Conservation (phyloP, 2,113 vertebrate genomes). For the Neodon shergylaensis region DNA sequence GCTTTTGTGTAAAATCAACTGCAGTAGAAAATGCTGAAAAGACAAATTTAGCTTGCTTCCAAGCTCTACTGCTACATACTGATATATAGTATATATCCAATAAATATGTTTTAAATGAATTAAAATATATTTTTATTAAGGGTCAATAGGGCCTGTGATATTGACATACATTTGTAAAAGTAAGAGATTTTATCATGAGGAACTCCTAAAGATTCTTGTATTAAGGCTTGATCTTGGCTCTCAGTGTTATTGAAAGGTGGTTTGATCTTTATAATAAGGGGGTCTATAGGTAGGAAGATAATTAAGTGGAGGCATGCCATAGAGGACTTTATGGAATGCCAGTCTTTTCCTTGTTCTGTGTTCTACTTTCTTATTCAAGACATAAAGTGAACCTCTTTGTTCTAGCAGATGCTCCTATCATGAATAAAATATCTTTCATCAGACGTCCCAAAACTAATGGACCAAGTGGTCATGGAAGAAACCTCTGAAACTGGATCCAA, state of each 20-base stretch:
- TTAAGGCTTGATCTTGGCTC: neutral
- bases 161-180: neutral
- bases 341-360: neutral
- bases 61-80: neutral
- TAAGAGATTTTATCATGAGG: neutral
- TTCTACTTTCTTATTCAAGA: neutral
- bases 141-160: neutral
- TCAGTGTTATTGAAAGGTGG: neutral
- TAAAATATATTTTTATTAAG: neutral
- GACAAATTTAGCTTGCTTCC: neutral
- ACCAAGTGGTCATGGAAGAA: neutral
- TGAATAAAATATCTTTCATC: neutral
- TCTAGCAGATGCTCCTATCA: neutral
- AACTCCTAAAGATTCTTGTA: rapidly evolving
- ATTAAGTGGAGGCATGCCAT: neutral
- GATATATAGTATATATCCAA: neutral
- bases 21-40: neutral
- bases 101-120: neutral
- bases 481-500: neutral
- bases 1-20: neutral
- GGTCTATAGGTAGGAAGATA: neutral
- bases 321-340: no score
- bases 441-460: neutral
- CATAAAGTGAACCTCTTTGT: neutral
- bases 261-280: neutral